Base-by-base conservation (phyloP, 2,888 invertebrate species). In the Boloria euphrosyne region DNA sequence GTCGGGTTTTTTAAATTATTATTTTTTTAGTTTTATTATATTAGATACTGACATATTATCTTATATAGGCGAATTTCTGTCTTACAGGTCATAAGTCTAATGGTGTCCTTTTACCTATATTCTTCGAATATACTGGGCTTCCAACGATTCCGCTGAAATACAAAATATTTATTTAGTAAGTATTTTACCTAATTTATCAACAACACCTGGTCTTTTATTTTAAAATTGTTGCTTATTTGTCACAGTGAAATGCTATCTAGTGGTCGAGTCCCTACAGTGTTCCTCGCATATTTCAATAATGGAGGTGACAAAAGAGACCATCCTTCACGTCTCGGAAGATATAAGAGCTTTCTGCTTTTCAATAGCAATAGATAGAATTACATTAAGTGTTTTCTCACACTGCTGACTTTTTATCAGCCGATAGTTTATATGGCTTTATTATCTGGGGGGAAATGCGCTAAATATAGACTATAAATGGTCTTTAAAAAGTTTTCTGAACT, bases 271-370 rank as follows among this genome's bases (percentile, higher is more conserved):
- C 61, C 58, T 67, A 69, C 66, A 66, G 71, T 70, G 69, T 69
- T 71, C 68, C 67, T 60, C 63, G 69, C 71, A 74, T 76, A 76
- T 75, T 76, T 76, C 75, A 76, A 75, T 77, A 75, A 76, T 72
- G 71, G 70, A 75, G 71, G 75, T 74, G 77, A 76, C 74, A 76
- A 75, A 74, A 73, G 74, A 70, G 65, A 70, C 70, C 68, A 72
- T 73, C 69, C 70, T 53, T 58, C 58, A 68, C 61, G 68, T 72
- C 74, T 72, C 74, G 17, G 22, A 74, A 72, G 74, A 73, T 53
- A 65, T 68, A 71, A 71, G 64, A 50, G 71, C 47, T 57, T 49
- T 46, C 31, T n/a, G 17, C 52, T 51, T 49, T 17, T 17, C 58
- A 63, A 67, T 59, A 49, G 59, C 43, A 47, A 59, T 51, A 31